phyloP scores from a whole-genome alignment of 1,140 invertebrate species.

The Drosophila yakuba region DNA sequence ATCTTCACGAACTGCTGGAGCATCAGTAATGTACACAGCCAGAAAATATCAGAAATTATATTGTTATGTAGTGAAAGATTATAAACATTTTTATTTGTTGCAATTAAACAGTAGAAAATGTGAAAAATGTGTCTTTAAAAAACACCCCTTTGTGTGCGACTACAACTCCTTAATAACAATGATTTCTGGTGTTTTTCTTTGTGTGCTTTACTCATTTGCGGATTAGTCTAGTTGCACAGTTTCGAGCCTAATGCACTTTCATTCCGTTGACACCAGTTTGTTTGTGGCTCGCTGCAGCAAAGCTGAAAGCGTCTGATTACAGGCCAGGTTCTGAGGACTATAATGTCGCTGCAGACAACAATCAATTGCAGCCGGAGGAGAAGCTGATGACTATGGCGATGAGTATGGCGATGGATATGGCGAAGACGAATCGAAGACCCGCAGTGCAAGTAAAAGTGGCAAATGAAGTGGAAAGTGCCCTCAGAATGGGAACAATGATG shows the following conservation, averaged over 20 bases:
- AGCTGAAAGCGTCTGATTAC: slow-evolving; percentile 62
- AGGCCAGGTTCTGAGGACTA: slow-evolving; percentile 37
- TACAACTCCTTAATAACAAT: background rate
- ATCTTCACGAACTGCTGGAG: slow-evolving; percentile 33
- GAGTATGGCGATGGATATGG: background rate
- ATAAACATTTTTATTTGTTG: no score
- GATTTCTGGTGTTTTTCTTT: slow-evolving; percentile 5
- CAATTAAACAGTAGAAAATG: no score
- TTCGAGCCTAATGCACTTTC: slow-evolving; percentile 70
- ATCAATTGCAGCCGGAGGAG: slow-evolving; percentile 62
- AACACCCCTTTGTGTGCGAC: background rate
- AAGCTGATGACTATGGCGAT: background rate
- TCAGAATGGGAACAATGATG: slow-evolving; percentile 38
- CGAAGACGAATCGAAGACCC: slow-evolving; percentile 35
- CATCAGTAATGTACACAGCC: slow-evolving; percentile 13
- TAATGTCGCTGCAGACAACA: slow-evolving; percentile 63
- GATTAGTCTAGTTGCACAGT: slow-evolving; percentile 51
- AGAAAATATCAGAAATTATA: background rate
- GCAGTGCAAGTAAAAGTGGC: slow-evolving; percentile 82
- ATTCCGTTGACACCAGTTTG: slow-evolving; percentile 63
- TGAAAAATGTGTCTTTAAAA: no score
- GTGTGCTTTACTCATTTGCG: slow-evolving; percentile 29
- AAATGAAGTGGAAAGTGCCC: slow-evolving; percentile 81
- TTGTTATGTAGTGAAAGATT: no score
- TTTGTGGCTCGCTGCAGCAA: slow-evolving; percentile 74